Conservation (phyloP, 2,888 invertebrate species). For the Diadegma fenestrale region DNA sequence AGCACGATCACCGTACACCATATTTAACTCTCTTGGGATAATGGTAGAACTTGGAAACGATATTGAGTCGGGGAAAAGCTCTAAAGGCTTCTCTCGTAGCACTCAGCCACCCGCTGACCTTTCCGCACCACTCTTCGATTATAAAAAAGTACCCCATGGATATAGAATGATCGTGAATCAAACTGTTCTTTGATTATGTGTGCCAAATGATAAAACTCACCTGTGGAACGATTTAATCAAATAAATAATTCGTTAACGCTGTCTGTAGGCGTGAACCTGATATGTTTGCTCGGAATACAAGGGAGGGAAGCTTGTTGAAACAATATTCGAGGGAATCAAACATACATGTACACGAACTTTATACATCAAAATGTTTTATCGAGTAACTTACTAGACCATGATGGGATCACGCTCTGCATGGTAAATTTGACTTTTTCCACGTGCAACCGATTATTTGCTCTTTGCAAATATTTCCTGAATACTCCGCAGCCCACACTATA, state of each 20-base stretch:
- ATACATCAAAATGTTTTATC: background rate
- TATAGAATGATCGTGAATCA: constrained; percentile 34
- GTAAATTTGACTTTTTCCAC: background rate
- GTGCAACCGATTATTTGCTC: background rate
- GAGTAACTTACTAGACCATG: background rate
- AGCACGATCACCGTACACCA: constrained; percentile 24
- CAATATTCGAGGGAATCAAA: background rate
- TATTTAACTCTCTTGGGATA: constrained; percentile 56
- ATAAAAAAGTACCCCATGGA: constrained; percentile 29
- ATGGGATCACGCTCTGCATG: background rate
- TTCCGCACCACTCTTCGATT: constrained; percentile 23
- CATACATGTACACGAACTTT: background rate
- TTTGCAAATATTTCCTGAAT: background rate
- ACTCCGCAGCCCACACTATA: too few species aligned
- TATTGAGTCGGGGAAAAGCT: constrained; percentile 52
- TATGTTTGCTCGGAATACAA: background rate
- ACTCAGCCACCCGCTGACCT: constrained; percentile 76
- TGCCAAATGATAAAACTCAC: constrained; percentile 23
- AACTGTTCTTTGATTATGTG: constrained; percentile 36
- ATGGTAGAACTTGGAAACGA: constrained; percentile 69
- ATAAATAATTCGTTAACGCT: constrained; percentile 1
- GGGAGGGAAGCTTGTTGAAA: background rate
- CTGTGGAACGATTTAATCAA: constrained; percentile 15
- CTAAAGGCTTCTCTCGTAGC: constrained; percentile 77
- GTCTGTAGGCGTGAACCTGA: background rate